These are phyloP conservation scores for Heterodera carotae DNA, from an alignment of 1,140 invertebrate genomes.

Conservation along the genomic window DNA sequence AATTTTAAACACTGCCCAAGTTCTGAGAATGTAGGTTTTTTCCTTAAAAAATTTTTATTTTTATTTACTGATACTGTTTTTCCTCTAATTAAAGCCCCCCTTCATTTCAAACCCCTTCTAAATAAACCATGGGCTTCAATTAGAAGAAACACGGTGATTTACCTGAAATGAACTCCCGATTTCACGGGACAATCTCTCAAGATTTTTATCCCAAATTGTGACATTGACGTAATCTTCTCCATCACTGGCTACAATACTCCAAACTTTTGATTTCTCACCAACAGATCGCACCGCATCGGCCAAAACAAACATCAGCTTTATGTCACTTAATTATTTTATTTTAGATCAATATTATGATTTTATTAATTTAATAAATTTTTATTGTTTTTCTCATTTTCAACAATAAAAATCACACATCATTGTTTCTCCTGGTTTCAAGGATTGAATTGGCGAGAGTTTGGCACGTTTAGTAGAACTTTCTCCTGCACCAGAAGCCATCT, in stretches of 20 bases:
- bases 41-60: not conserved
- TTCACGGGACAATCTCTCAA: not conserved
- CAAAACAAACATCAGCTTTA: not conserved
- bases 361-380: too few relatives aligned
- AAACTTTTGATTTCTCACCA: not conserved
- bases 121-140: too few relatives aligned
- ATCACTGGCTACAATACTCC: slow-evolving; percentile 5
- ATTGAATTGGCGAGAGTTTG: slow-evolving; percentile 5
- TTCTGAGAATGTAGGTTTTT: slow-evolving; percentile 13
- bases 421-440: slow-evolving; percentile 4
- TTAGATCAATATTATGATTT: too few relatives aligned
- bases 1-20: not conserved
- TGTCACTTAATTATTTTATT: slow-evolving; percentile 8
- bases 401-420: slow-evolving; percentile 14
- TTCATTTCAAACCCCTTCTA: too few relatives aligned
- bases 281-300: not conserved
- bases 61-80: too few relatives aligned
- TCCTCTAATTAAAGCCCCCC: too few relatives aligned
- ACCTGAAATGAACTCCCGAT: not conserved
- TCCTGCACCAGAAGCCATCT: too few relatives aligned
- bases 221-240: slow-evolving; percentile 7
- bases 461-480: too few relatives aligned
- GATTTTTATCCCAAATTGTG: slow-evolving; percentile 4
- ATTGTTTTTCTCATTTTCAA: too few relatives aligned
- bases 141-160: too few relatives aligned